Evolutionary conservation across 2,888 invertebrate species (phyloP), one percentile per base, ranked within the genome.

Genomic region (Tortricodes alternella): DNA sequence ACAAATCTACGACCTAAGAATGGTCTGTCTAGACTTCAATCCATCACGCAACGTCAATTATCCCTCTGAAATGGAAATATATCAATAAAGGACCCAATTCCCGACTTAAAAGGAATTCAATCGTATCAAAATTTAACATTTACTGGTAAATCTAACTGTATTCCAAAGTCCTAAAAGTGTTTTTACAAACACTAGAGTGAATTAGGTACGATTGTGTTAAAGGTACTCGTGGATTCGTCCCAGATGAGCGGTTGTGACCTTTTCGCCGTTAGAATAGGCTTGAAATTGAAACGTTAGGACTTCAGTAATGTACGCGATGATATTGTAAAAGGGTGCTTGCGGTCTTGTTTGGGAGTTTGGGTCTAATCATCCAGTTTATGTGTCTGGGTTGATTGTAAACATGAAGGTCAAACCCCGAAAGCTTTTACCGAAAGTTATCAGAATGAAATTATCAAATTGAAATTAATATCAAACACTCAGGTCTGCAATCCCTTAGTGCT

Each of bases 11-110:
- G n/a, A n/a, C n/a, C n/a, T n/a, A n/a, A n/a, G n/a, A n/a, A n/a
- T n/a, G n/a, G n/a, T n/a, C n/a, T n/a, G n/a, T 6, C 23, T 24
- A 24, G 15, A 41, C 41, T 15, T 24, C 4, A 7, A 24, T 9
- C 41, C 13, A 6, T 23, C 9, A 24, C 41, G 15, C 41, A 9
- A 16, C 41, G n/a, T n/a, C n/a, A n/a, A n/a, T n/a, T 15, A 32
- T 11, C 15, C 44, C 11, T 9, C 2, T 15, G 34, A 46, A 46
- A 23, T 34, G 41, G n/a, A n/a, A 46, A 34, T 46, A 34, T 34
- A 46, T 46, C 46, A 46, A 46, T 46, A 46, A 13, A 9, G 34
- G 8, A 6, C 24, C 43, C 41, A 43, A 34, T 43, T 39, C 23
- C 9, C 2, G 4, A 15, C 51, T 43, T 16, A 24, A 34, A 34